phyloP scores from a whole-genome alignment of 2,888 invertebrate genomes.

The Drosophila stalkeri region DNA sequence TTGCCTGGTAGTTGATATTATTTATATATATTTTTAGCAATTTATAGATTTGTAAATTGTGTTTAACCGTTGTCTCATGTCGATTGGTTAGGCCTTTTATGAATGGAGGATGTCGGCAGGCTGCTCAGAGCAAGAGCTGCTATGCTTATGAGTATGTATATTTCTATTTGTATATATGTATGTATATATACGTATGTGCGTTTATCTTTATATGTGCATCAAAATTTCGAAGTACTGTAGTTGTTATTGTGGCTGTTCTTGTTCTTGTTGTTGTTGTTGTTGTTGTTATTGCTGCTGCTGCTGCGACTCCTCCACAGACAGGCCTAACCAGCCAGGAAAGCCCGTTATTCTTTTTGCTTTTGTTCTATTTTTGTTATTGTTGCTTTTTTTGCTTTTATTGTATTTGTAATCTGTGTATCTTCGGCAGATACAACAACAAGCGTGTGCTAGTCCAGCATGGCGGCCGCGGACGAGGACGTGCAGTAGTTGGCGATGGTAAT shows the following conservation, averaged over 20 bases:
- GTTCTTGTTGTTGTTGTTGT: slow-evolving; percentile 36
- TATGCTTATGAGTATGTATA: slow-evolving; percentile 7
- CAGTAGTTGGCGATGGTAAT: slow-evolving; percentile 43
- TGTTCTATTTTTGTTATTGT: slow-evolving; percentile 7
- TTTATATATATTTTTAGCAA: slow-evolving; percentile 18
- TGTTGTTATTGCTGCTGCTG: slow-evolving; percentile 73
- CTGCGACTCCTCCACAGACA: slow-evolving; percentile 84
- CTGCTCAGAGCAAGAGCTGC: slow-evolving; percentile 41
- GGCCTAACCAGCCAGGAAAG: slow-evolving; percentile 83
- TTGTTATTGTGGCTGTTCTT: slow-evolving; percentile 13
- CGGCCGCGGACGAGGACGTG: slow-evolving; percentile 50
- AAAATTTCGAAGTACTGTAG: slow-evolving; percentile 13
- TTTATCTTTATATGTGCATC: not conserved
- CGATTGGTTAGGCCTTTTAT: slow-evolving; percentile 83
- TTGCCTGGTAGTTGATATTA: slow-evolving; percentile 33
- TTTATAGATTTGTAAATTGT: slow-evolving; percentile 35
- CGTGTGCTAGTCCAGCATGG: slow-evolving; percentile 72
- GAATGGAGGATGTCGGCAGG: slow-evolving; percentile 85
- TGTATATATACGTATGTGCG: not conserved
- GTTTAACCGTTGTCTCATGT: slow-evolving; percentile 17
- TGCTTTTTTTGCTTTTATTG: slow-evolving; percentile 19
- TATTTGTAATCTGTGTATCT: slow-evolving; percentile 48
- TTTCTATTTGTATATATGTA: slow-evolving; percentile 3
- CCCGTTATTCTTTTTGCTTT: slow-evolving; percentile 25
- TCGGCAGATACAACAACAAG: slow-evolving; percentile 56